Evolutionary conservation across 2,113 vertebrate genomes (phyloP).

Genomic region (Mastomys coucha): DNA sequence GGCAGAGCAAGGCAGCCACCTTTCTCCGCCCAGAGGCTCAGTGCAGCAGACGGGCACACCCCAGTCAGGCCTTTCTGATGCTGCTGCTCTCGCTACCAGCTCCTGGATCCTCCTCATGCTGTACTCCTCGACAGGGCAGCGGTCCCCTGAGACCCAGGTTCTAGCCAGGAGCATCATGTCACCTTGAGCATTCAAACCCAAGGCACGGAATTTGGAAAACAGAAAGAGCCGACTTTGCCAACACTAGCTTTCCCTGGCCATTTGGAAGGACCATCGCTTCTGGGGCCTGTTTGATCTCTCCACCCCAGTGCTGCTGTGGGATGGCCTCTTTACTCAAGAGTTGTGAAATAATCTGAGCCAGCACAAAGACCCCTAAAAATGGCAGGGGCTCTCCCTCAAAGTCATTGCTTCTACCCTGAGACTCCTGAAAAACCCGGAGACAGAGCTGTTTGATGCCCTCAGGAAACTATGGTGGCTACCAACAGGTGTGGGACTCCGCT

Average conservation of each 20-base stretch:
- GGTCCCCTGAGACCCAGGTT: too few species aligned
- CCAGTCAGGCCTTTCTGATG: too few species aligned
- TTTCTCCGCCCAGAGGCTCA: too few species aligned
- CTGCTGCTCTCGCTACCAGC: too few species aligned
- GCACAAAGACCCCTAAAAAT: conserved; percentile 87
- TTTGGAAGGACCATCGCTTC: conserved; percentile 73
- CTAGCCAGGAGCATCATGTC: too few species aligned
- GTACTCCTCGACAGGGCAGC: too few species aligned
- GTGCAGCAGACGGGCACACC: too few species aligned
- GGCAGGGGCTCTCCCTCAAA: conserved; percentile 86
- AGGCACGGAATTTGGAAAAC: too few species aligned
- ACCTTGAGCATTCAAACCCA: too few species aligned
- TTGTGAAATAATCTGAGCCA: conserved; percentile 86
- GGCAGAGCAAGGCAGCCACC: too few species aligned
- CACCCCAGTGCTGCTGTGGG: conserved; percentile 87
- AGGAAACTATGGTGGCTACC: conserved; percentile 82
- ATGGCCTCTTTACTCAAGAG: conserved; percentile 78
- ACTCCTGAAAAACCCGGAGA: conserved; percentile 86
- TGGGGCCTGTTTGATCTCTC: conserved; percentile 83
- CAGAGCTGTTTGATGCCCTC: conserved; percentile 80
- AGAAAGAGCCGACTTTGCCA: conserved; percentile 4
- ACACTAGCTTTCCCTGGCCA: background rate
- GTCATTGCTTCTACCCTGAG: conserved; percentile 76
- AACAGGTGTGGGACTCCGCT: too few species aligned
- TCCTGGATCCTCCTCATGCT: too few species aligned